These are phyloP conservation scores for Miichthys miiuy DNA, from an alignment of 2,797 vertebrate genomes.

Conservation along the genomic window DNA sequence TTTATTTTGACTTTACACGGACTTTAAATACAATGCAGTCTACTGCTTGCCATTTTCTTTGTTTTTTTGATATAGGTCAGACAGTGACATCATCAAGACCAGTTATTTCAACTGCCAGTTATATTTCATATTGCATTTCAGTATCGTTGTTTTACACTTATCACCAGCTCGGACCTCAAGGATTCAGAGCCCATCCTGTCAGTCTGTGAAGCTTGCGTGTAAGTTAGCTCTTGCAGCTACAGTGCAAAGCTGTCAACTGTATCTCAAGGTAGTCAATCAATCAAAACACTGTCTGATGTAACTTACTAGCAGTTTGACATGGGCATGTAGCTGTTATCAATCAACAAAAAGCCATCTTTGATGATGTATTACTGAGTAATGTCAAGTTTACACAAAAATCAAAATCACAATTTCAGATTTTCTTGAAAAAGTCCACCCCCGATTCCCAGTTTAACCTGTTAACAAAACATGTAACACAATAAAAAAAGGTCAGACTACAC, in stretches of 20 bases:
- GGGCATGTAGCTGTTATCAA: neutral
- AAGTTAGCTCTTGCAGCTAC: constrained; percentile 1
- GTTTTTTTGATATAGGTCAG: neutral
- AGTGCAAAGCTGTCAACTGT: constrained; percentile 2
- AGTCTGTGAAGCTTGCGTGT: constrained; percentile 1
- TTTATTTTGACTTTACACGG: too few species aligned
- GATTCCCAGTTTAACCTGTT: neutral
- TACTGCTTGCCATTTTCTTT: neutral
- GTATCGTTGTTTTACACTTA: neutral
- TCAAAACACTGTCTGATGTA: neutral
- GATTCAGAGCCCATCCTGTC: neutral
- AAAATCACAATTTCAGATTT: neutral
- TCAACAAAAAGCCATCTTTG: too few species aligned
- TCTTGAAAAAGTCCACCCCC: neutral
- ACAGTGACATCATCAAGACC: neutral
- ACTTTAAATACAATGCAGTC: neutral
- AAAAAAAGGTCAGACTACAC: neutral
- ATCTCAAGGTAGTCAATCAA: neutral
- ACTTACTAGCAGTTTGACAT: neutral
- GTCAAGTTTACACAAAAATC: too few species aligned
- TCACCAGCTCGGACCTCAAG: neutral
- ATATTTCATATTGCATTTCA: neutral
- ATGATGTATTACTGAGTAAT: neutral
- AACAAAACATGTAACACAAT: neutral
- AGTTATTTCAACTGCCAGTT: neutral